These are phyloP conservation scores for Scophthalmus maximus DNA, from an alignment of 2,113 vertebrate species.

Conservation along the genomic window DNA sequence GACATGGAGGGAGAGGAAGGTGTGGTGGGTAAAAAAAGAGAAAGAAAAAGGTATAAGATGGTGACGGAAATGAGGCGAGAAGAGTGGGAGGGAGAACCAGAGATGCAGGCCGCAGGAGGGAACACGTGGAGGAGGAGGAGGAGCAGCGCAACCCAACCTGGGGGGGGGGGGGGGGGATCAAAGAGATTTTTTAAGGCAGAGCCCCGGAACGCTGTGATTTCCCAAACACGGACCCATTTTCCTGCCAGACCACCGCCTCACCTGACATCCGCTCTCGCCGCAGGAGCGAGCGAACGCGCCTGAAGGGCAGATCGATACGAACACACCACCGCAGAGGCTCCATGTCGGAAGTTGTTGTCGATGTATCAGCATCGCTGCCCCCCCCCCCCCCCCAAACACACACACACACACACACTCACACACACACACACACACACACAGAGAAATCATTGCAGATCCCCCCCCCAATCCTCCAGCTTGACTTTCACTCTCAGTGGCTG, in stretches of 20 bases:
- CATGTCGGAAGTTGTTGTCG: no score
- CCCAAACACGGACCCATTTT: conserved; percentile 25
- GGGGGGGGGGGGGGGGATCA: conserved; percentile 46
- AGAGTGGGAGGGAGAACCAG: conserved; percentile 7
- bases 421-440: no score
- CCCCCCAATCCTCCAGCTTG: no score
- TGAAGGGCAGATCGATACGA: conserved; percentile 38
- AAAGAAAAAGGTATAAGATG: conserved; percentile 21
- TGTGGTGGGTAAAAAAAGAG: conserved; percentile 17
- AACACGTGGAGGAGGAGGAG: conserved; percentile 6
- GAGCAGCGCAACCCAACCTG: no score
- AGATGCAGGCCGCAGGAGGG: conserved; percentile 9
- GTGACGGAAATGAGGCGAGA: conserved; percentile 23
- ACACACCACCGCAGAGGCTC: no score
- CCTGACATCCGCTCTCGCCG: conserved; percentile 28
- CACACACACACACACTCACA: no score
- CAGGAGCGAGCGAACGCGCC: not conserved
- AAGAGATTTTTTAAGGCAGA: conserved; percentile 52
- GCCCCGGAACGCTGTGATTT: conserved; percentile 37
- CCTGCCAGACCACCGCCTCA: conserved; percentile 33
- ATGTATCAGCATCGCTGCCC: no score
- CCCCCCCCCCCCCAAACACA: no score
- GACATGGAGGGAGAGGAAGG: conserved; percentile 18
- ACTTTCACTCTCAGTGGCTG: no score
- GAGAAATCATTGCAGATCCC: no score